A percentile compares a stretch with the other conserved stretches of the same genome.
Conservation (phyloP, 2,888 invertebrate genomes). For the Neoascia interrupta region DNA sequence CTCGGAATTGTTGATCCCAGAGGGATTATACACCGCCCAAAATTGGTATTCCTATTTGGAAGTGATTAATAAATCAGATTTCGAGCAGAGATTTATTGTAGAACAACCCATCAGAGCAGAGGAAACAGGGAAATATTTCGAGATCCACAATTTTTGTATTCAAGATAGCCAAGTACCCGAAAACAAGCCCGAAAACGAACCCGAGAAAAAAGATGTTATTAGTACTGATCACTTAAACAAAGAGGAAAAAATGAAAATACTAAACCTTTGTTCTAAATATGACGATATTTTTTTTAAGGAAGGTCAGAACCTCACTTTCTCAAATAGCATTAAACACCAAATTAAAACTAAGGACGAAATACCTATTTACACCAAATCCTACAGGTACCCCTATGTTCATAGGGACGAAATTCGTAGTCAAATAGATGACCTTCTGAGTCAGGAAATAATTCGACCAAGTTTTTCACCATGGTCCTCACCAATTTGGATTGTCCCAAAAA, state of each 20-base stretch:
- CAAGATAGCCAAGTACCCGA: too few relatives aligned
- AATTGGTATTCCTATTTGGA: conserved; percentile 52
- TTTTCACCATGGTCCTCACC: conserved; percentile 33
- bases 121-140: too few relatives aligned
- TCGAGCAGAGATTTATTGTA: conserved; percentile 14
- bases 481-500: conserved; percentile 34
- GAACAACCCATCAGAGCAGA: conserved; percentile 47
- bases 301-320: conserved; percentile 37
- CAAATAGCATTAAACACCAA: conserved; percentile 72
- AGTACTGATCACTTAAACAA: conserved; percentile 5
- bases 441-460: conserved; percentile 62
- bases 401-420: conserved; percentile 73
- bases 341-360: conserved; percentile 72
- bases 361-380: conserved; percentile 73
- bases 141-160: too few relatives aligned
- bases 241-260: neutral
- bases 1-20: too few relatives aligned
- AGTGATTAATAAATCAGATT: conserved; percentile 52
- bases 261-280: conserved; percentile 46
- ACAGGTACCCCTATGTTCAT: conserved; percentile 74
- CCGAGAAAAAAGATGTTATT: neutral
- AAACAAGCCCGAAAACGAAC: too few relatives aligned
- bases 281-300: conserved; percentile 35
- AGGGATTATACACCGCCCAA: conserved; percentile 13
- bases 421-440: conserved; percentile 71